Percentiles rank a stretch among this genome's conserved stretches.
These are phyloP conservation scores for Agrotis puta DNA, from an alignment of 2,888 invertebrate species.

Conservation along the genomic window DNA sequence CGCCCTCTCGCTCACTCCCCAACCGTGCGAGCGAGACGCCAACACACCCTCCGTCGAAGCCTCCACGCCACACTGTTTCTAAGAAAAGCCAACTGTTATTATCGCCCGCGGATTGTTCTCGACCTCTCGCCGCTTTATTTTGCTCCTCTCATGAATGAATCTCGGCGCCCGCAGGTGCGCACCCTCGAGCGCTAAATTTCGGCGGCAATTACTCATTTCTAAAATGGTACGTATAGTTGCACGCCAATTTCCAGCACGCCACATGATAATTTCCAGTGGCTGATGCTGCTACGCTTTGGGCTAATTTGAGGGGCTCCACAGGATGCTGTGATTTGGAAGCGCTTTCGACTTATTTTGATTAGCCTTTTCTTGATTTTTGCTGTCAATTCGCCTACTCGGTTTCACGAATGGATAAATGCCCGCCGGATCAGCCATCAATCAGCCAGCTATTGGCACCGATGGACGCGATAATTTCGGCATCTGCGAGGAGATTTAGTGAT, in stretches of 20 bases:
- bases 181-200: conserved; percentile 84
- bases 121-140: conserved; percentile 82
- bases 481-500: conserved; percentile 79
- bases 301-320: conserved; percentile 80
- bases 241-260: conserved; percentile 87
- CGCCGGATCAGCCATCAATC: conserved; percentile 81
- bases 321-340: conserved; percentile 83
- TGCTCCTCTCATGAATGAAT: conserved; percentile 87
- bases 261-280: conserved; percentile 87
- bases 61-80: conserved; percentile 85
- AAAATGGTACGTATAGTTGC: conserved; percentile 79
- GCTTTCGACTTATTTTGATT: conserved; percentile 79
- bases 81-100: conserved; percentile 90
- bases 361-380: conserved; percentile 71
- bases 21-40: conserved; percentile 79
- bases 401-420: conserved; percentile 75
- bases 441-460: conserved; percentile 84
- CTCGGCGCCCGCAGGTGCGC: conserved; percentile 86
- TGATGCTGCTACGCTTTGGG: conserved; percentile 78
- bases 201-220: conserved; percentile 83
- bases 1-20: conserved; percentile 82
- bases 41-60: conserved; percentile 85
- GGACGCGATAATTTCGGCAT: conserved; percentile 84
- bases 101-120: conserved; percentile 87
- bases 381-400: conserved; percentile 74